Conservation (phyloP, 2,113 vertebrate species). For the Alethe diademata region DNA sequence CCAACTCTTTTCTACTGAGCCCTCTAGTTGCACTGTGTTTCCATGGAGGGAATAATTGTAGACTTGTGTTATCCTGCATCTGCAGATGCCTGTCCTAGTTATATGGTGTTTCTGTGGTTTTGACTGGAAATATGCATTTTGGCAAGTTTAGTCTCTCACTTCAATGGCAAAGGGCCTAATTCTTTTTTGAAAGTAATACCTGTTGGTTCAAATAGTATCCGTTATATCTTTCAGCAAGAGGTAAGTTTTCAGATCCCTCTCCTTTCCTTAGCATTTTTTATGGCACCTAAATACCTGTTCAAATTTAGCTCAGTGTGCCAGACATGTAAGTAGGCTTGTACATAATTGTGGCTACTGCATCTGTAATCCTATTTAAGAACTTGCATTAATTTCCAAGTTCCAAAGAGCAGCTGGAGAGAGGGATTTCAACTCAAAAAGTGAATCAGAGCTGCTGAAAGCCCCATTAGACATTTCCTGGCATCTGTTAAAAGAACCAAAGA, state of each 20-base stretch:
- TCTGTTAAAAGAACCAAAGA: background rate
- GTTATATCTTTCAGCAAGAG: background rate
- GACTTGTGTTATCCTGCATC: background rate
- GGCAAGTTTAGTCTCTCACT: background rate
- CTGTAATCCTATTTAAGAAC: constrained; percentile 1
- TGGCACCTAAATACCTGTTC: background rate
- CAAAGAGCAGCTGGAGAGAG: constrained; percentile 5
- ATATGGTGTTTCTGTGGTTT: background rate
- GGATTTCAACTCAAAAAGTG: background rate
- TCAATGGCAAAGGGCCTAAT: background rate
- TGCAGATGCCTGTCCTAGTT: background rate
- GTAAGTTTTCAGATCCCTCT: background rate
- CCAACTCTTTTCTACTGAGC: background rate
- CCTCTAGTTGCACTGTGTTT: background rate
- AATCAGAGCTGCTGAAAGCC: background rate
- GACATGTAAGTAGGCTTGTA: background rate
- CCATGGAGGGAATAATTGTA: background rate
- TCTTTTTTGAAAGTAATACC: background rate
- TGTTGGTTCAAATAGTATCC: background rate
- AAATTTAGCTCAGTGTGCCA: background rate
- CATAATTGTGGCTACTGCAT: background rate
- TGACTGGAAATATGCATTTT: background rate
- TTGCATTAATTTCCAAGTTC: background rate
- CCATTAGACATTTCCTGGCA: background rate
- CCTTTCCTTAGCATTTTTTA: background rate